Conservation (phyloP, 2,113 vertebrate genomes). For the Leucopsar rothschildi region DNA sequence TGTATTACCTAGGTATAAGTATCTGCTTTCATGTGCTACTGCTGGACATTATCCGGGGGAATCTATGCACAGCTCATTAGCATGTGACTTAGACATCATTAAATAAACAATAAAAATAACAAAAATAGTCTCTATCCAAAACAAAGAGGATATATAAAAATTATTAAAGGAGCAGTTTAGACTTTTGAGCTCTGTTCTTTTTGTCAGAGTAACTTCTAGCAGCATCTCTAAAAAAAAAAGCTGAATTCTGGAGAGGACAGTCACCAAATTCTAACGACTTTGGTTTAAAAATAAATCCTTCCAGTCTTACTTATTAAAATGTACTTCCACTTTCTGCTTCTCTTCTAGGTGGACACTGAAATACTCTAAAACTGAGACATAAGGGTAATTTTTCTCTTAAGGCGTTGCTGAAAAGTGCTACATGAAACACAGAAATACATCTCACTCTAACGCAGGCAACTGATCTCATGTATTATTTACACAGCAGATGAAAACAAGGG, state of each 20-base stretch:
- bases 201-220: not conserved
- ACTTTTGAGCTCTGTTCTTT: not conserved
- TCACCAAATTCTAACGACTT: not conserved
- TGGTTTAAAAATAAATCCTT: not conserved
- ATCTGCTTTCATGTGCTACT: not conserved
- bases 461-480: not conserved
- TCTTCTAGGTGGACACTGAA: not conserved
- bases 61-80: not conserved
- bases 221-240: not conserved
- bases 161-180: not conserved
- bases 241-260: not conserved
- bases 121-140: not conserved
- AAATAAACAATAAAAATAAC: not conserved
- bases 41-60: not conserved
- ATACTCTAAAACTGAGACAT: not conserved
- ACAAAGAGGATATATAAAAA: not conserved
- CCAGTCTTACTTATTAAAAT: not conserved
- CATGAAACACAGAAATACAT: not conserved
- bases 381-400: not conserved
- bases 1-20: not conserved
- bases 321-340: not conserved
- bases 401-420: not conserved
- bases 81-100: not conserved
- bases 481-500: not conserved
- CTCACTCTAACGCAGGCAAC: rapidly evolving